phyloP scores from a whole-genome alignment of 2,888 invertebrate genomes.

The Trachelus stipa region DNA sequence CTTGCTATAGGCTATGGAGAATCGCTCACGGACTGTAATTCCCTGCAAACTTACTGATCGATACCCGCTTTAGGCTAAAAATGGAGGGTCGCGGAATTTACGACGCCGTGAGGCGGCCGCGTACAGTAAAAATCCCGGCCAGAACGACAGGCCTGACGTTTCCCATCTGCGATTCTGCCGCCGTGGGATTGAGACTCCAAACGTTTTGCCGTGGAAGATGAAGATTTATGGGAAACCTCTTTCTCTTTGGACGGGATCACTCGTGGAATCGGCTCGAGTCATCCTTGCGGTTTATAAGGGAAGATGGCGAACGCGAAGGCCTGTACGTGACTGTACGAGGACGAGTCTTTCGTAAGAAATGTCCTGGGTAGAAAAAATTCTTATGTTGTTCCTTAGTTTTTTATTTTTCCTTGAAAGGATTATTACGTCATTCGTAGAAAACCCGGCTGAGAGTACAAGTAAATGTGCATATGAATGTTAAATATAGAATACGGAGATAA shows the following conservation, averaged over 20 bases:
- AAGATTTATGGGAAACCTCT: background rate
- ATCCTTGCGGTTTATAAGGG: background rate
- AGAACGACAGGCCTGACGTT: constrained; percentile 36
- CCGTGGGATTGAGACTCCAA: constrained; percentile 7
- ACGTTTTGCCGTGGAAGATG: background rate
- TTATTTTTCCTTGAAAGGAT: background rate
- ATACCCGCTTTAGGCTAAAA: constrained; percentile 51
- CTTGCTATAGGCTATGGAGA: constrained; percentile 57
- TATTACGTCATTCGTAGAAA: background rate
- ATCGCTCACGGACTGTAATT: constrained; percentile 57
- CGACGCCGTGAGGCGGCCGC: constrained; percentile 28
- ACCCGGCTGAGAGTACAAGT: background rate
- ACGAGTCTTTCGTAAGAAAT: background rate
- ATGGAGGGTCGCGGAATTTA: constrained; percentile 35
- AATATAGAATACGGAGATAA: background rate
- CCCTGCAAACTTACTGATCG: constrained; percentile 57
- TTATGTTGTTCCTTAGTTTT: background rate
- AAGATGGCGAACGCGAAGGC: background rate
- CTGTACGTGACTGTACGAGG: background rate
- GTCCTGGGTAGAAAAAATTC: background rate
- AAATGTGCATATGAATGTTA: background rate
- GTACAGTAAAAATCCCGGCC: constrained; percentile 36
- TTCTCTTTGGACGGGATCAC: background rate
- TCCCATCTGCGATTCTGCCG: constrained; percentile 9
- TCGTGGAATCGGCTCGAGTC: background rate